These are phyloP conservation scores for Beroe ovata DNA, from an alignment of 37 sponge, comb jelly and placozoan species.

Conservation along the genomic window DNA sequence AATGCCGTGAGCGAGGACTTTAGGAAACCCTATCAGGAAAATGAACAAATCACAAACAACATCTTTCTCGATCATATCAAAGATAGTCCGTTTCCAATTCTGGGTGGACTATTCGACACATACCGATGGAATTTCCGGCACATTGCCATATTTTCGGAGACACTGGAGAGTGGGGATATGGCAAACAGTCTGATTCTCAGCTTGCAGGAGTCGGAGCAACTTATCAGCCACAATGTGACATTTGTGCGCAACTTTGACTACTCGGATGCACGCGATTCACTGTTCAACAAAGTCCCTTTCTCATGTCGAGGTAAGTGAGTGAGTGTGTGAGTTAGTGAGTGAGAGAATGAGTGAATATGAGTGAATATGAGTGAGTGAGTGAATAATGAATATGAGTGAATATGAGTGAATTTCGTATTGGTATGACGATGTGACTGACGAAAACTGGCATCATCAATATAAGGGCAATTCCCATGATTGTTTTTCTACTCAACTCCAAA, in stretches of 20 bases:
- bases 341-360: no score
- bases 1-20: constrained; percentile 26
- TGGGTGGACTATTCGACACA: background rate
- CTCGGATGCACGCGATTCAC: background rate
- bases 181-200: constrained; percentile 8
- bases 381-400: no score
- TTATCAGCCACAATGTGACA: background rate
- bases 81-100: constrained; percentile 15
- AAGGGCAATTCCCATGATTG: no score
- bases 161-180: background rate
- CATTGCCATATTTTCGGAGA: background rate
- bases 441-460: no score
- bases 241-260: background rate
- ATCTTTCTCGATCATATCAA: background rate
- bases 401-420: no score
- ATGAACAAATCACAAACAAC: constrained; percentile 23
- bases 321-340: no score
- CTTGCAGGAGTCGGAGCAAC: background rate
- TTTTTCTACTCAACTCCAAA: no score
- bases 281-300: constrained; percentile 27
- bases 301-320: constrained; percentile 25
- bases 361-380: no score
- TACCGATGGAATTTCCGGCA: constrained; percentile 46
- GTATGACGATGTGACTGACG: no score
- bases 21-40: background rate